These are phyloP conservation scores for Drosophila kepulauana DNA, from an alignment of 1,140 invertebrate genomes.

Conservation along the genomic window DNA sequence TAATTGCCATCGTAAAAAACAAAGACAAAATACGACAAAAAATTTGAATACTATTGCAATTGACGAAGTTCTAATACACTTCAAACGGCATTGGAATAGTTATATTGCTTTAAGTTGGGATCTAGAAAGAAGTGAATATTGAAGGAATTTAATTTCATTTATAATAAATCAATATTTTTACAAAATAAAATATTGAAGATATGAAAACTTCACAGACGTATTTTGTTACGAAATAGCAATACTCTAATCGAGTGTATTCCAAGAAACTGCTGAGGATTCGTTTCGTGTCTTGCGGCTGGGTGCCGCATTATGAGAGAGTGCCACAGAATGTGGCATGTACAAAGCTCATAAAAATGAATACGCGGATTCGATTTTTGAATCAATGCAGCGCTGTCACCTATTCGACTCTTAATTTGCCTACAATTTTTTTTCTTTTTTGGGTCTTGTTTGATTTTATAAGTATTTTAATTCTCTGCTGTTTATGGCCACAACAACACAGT, in stretches of 20 bases:
- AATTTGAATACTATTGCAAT: background rate
- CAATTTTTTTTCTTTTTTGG: background rate
- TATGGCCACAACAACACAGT: slow-evolving; percentile 9
- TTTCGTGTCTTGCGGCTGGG: slow-evolving; percentile 27
- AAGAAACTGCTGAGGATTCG: slow-evolving; percentile 27
- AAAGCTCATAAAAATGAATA: slow-evolving; percentile 10
- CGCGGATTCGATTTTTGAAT: slow-evolving; percentile 30
- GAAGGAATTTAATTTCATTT: no score
- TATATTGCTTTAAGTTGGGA: no score
- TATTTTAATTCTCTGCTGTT: slow-evolving; percentile 9
- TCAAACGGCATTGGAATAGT: no score
- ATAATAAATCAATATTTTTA: no score
- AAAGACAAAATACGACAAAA: slow-evolving; percentile 33
- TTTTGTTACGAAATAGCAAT: background rate
- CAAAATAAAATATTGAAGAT: no score
- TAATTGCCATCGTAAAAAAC: slow-evolving; percentile 78
- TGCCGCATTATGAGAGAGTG: slow-evolving; percentile 29
- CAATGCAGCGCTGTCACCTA: slow-evolving; percentile 26
- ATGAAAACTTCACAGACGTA: background rate
- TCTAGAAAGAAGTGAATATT: no score
- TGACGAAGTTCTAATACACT: slow-evolving; percentile 18
- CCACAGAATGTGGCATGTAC: slow-evolving; percentile 42
- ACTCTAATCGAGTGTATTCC: background rate
- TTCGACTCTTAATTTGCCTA: slow-evolving; percentile 9
- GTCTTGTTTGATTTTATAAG: background rate